Conservation (phyloP, 64 coral and sea anemone genomes). For the Actinia tenebrosa region DNA sequence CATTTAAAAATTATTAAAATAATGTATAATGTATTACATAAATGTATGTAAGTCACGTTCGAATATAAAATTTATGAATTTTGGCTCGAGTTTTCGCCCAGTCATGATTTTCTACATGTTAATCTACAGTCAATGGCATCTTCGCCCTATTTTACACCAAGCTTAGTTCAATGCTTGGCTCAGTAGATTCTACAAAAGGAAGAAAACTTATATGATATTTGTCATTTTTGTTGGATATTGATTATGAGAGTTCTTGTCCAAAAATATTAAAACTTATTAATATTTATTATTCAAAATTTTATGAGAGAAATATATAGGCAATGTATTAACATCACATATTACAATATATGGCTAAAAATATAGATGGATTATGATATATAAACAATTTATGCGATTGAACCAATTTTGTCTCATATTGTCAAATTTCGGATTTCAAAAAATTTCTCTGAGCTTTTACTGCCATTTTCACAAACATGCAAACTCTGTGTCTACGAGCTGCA, state of each 20-base stretch:
- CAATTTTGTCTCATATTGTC: neutral
- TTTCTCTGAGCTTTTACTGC: no score
- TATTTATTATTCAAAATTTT: neutral
- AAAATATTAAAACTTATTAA: neutral
- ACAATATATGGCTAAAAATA: neutral
- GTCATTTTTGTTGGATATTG: neutral
- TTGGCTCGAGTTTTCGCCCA: no score
- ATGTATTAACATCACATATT: neutral
- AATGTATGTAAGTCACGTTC: neutral
- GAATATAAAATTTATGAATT: neutral
- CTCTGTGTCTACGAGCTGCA: no score
- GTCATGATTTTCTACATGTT: no score
- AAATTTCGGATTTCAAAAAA: no score
- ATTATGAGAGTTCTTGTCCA: neutral
- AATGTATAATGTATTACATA: neutral
- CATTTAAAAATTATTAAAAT: neutral
- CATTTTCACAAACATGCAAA: no score
- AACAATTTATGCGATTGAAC: neutral
- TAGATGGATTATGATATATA: neutral
- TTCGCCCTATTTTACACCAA: no score
- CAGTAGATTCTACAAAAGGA: no score
- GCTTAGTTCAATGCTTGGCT: no score
- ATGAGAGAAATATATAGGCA: neutral
- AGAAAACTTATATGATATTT: no score
- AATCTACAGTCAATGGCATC: no score